Evolutionary conservation across 2,797 vertebrate genomes (phyloP).

Genomic region (Sebastes iracundus): DNA sequence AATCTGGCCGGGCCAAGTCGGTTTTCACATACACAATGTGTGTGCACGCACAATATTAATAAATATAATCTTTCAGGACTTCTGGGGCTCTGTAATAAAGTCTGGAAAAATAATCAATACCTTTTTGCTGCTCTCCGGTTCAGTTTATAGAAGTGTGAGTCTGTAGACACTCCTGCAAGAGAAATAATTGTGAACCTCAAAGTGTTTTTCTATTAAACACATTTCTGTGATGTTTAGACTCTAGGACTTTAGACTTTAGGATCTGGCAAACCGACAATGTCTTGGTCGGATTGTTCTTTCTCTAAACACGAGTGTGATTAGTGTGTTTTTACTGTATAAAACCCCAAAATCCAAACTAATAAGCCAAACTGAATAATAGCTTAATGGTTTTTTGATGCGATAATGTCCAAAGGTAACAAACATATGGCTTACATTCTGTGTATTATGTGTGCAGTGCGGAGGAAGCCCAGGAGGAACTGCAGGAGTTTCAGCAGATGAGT

Average conservation of each 20-base stretch:
- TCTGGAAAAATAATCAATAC: not conserved
- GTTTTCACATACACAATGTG: no score
- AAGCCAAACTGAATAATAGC: not conserved
- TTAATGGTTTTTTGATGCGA: not conserved
- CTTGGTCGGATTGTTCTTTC: not conserved
- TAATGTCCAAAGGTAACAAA: not conserved
- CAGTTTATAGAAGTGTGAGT: constrained; percentile 8
- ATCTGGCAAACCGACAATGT: not conserved
- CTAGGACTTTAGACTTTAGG: no score
- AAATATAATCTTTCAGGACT: not conserved
- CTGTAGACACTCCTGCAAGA: constrained; percentile 5
- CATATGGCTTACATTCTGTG: not conserved
- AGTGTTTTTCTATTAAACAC: constrained; percentile 4
- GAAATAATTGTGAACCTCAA: not conserved
- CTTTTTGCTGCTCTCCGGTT: not conserved
- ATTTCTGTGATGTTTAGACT: not conserved
- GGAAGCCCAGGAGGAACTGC: constrained; percentile 88
- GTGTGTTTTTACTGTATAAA: not conserved
- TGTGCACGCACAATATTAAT: not conserved
- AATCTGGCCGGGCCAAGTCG: no score
- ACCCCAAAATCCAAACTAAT: not conserved
- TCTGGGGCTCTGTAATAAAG: not conserved
- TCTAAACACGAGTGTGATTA: not conserved
- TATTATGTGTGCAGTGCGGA: constrained; percentile 79
- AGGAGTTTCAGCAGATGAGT: constrained; percentile 97